Evolutionary conservation across 2,888 invertebrate genomes (phyloP), one percentile per base, ranked within the genome.

Genomic region (Pseudolycoriella hygida): DNA sequence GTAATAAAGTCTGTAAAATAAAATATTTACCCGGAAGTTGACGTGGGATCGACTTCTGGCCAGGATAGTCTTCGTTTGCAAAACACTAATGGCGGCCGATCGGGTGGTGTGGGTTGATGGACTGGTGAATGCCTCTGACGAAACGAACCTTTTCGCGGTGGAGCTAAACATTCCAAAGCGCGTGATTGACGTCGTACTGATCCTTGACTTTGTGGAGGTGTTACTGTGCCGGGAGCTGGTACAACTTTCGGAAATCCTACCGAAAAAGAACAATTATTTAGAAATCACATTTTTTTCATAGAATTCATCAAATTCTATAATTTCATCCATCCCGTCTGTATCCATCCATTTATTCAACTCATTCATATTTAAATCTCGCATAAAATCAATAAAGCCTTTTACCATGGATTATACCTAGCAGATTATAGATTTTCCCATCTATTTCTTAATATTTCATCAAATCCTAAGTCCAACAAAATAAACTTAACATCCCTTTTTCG

Each of bases 11-110:
- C 8, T 25, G 25, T 8, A 25, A 25, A 25, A 25, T 8, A 25
- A 25, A 25, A 25, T 25, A 66, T 76, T 77, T 67, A 85, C 86
- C 86, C 85, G 6, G 85, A 85, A 52, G 80, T 78, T 41, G 84
- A 80, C 50, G 82, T 79, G 56, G 80, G 82, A 62, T 86, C 85
- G 48, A 86, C 80, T 64, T 86, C 86, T 8, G 85, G 86, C 86
- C 86, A 86, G 31, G 84, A 84, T 31, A 79, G 71, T 41, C 85
- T 71, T 43, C 86, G 69, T 52, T 79, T 77, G 62, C 85, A 85
- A 60, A 85, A 86, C 42, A 76, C 77, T 62, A 80, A 72, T 30
- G 77, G 72, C 10, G 79, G 77, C 45, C 77, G 74, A 55, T 78
- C 76, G 11, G 73, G 72, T 10, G 76, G 74, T 19, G 70, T 67